Evolutionary conservation across 2,797 vertebrate genomes (phyloP).

Genomic region (Sebastiscus albofasciatus): DNA sequence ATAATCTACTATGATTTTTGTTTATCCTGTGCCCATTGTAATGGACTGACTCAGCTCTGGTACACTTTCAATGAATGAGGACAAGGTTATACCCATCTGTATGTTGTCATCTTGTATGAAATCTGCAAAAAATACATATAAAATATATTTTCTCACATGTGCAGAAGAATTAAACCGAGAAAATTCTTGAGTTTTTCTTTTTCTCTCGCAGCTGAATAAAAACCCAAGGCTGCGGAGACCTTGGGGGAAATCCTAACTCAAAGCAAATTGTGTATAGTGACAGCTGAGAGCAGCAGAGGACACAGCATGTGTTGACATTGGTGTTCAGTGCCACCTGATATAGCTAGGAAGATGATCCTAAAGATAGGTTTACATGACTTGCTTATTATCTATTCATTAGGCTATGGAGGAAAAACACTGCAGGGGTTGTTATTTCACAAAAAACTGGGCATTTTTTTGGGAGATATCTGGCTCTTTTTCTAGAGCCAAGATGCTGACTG

Average conservation of each 20-base stretch:
- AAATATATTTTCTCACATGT: background rate
- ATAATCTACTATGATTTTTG: conserved; percentile 30
- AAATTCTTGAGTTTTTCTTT: background rate
- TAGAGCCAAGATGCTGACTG: conserved; percentile 17
- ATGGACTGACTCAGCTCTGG: too few species aligned
- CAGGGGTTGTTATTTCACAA: background rate
- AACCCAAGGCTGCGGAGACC: background rate
- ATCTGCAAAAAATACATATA: too few species aligned
- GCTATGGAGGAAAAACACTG: background rate
- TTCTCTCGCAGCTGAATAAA: background rate
- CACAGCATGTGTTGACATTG: conserved; percentile 39
- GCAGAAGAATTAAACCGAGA: background rate
- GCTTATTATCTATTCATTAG: conserved; percentile 63
- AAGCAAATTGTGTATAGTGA: background rate
- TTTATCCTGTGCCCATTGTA: conserved; percentile 5
- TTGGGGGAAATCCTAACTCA: background rate
- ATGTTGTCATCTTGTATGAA: background rate
- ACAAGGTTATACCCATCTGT: background rate
- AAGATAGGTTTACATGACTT: conserved; percentile 41
- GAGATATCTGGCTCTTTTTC: background rate
- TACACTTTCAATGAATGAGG: background rate
- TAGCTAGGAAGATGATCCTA: conserved; percentile 54
- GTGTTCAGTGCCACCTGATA: conserved; percentile 56
- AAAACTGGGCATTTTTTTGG: background rate
- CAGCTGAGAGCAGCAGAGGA: conserved; percentile 30